Evolutionary conservation across 2,888 invertebrate genomes (phyloP).

Genomic region (Leptinotarsa juncta): DNA sequence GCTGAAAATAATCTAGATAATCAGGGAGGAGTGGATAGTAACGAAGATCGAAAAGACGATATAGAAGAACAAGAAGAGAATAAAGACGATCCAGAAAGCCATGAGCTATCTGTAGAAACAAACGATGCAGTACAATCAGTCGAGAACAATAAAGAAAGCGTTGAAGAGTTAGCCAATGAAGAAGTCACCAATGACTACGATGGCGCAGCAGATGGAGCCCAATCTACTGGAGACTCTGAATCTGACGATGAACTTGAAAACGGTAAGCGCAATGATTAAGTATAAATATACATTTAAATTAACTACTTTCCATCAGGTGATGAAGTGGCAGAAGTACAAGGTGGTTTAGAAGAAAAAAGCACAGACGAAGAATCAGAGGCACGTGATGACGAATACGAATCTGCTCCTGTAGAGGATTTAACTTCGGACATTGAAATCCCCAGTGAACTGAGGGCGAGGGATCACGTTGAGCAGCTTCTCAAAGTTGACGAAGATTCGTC

Average conservation of each 20-base stretch:
- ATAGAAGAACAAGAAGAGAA: constrained; percentile 32
- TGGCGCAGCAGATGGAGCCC: neutral
- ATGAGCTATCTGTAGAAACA: constrained; percentile 30
- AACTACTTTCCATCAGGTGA: neutral
- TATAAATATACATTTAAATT: neutral
- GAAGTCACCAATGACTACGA: neutral
- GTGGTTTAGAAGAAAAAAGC: constrained; percentile 8
- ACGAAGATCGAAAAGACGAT: constrained; percentile 25
- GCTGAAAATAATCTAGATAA: constrained; percentile 31
- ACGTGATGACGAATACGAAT: constrained; percentile 44
- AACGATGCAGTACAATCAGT: constrained; percentile 31
- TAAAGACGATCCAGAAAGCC: constrained; percentile 27
- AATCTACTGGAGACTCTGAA: constrained; percentile 26
- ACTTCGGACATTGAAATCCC: constrained; percentile 79
- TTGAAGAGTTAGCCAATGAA: constrained; percentile 11
- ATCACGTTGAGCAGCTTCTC: constrained; percentile 83
- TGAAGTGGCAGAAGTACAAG: neutral
- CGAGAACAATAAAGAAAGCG: constrained; percentile 17
- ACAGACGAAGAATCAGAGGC: constrained; percentile 23
- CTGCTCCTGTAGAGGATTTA: constrained; percentile 68
- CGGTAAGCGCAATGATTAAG: neutral
- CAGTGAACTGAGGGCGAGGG: constrained; percentile 80
- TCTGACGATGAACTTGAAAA: neutral
- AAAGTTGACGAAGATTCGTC: constrained; percentile 82
- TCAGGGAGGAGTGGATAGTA: neutral